Conservation (phyloP, 1,140 invertebrate species). For the Cydia pomonella region DNA sequence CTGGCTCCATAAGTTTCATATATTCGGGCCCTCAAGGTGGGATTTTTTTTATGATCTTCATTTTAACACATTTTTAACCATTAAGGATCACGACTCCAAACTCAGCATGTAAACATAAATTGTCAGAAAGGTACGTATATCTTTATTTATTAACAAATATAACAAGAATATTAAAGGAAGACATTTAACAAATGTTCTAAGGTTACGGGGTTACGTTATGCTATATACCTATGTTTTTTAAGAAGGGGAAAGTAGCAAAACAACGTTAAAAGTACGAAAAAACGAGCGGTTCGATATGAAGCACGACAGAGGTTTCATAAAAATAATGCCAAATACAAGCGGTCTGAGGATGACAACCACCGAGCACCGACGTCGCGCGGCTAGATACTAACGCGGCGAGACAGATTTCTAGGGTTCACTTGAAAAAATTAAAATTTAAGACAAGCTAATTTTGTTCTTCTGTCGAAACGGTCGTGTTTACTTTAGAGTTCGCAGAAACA, state of each 20-base stretch:
- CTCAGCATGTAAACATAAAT: too few relatives aligned
- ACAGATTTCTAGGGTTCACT: slow-evolving; percentile 12
- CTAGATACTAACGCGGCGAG: slow-evolving; percentile 38
- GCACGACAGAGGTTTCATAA: slow-evolving; percentile 46
- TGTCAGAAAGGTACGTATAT: too few relatives aligned
- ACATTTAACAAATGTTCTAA: too few relatives aligned
- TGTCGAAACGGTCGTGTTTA: background rate
- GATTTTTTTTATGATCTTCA: too few relatives aligned
- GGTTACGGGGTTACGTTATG: too few relatives aligned
- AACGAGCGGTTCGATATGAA: slow-evolving; percentile 41
- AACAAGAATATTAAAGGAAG: too few relatives aligned
- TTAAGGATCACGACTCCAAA: too few relatives aligned
- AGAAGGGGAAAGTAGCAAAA: background rate
- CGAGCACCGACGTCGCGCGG: slow-evolving; percentile 39
- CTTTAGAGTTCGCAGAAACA: background rate
- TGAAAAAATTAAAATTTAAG: too few relatives aligned
- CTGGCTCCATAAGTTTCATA: too few relatives aligned
- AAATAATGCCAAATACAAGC: slow-evolving; percentile 57
- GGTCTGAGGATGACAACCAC: slow-evolving; percentile 67
- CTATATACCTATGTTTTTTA: background rate
- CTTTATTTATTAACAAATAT: too few relatives aligned
- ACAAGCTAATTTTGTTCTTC: background rate
- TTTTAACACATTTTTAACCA: too few relatives aligned
- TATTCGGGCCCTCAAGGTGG: too few relatives aligned
- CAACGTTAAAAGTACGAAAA: background rate